Evolutionary conservation across 2,797 vertebrate genomes (phyloP).

Genomic region (Darevskia nairensis): DNA sequence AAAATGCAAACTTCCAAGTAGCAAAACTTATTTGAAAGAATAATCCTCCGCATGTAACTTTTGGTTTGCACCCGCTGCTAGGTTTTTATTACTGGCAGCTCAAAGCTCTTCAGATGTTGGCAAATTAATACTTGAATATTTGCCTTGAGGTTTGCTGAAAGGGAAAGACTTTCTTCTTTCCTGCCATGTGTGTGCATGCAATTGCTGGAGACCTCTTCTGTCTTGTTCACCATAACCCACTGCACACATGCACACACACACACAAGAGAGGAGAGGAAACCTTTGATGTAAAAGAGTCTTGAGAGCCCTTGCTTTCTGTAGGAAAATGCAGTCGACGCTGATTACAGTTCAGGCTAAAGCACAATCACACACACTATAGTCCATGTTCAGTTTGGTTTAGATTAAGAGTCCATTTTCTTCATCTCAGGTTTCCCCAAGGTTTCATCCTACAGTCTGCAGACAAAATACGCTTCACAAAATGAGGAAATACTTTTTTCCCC

Average conservation of each 20-base stretch:
- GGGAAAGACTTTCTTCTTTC: background rate
- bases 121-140: conserved; percentile 22
- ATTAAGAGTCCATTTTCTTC: background rate
- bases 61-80: background rate
- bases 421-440: background rate
- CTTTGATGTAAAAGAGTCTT: background rate
- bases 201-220: background rate
- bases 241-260: background rate
- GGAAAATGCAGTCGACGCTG: background rate
- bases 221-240: background rate
- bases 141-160: background rate
- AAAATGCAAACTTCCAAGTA: background rate
- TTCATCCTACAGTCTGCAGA: fast-evolving
- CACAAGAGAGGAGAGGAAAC: background rate
- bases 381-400: background rate
- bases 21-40: conserved; percentile 11
- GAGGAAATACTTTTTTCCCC: background rate
- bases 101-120: background rate
- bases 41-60: background rate
- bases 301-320: conserved; percentile 7
- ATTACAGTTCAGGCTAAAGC: conserved; percentile 3
- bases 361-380: background rate
- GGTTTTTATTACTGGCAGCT: conserved; percentile 22
- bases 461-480: background rate
- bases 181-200: fast-evolving